These are phyloP conservation scores for Enteromius unitaeniatus DNA, from an alignment of 2,797 vertebrate species.

Conservation along the genomic window DNA sequence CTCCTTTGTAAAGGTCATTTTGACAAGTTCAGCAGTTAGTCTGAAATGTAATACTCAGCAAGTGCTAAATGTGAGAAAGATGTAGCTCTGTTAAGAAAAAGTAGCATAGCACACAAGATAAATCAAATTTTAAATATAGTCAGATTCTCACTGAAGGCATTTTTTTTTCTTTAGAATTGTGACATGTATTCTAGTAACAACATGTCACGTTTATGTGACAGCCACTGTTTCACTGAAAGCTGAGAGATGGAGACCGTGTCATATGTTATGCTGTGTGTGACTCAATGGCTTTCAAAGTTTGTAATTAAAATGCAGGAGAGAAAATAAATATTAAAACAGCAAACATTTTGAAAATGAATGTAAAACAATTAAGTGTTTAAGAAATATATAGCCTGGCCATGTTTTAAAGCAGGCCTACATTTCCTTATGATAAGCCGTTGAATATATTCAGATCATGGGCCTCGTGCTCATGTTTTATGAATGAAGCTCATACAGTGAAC, in stretches of 20 bases:
- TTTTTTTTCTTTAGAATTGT: neutral
- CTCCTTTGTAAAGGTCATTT: slow-evolving; percentile 37
- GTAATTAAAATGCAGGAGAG: neutral
- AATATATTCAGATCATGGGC: slow-evolving; percentile 1
- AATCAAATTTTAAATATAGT: neutral
- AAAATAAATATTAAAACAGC: neutral
- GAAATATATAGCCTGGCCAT: no score
- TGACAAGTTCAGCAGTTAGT: slow-evolving; percentile 1
- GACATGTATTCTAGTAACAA: neutral
- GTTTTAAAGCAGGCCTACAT: neutral
- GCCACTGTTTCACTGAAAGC: neutral
- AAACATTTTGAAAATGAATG: neutral
- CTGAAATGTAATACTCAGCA: neutral
- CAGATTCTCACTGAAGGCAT: neutral
- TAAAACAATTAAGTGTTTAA: no score
- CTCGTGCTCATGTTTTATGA: neutral
- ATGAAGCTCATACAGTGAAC: neutral
- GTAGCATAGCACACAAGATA: no score
- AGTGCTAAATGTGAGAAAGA: neutral
- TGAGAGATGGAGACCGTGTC: neutral
- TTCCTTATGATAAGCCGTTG: neutral
- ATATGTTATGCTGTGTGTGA: neutral
- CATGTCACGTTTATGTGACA: neutral
- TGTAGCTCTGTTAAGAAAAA: neutral
- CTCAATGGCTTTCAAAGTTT: neutral